Evolutionary conservation across 2,797 vertebrate genomes (phyloP), one percentile per base, ranked within the genome.

Genomic region (Ptychadena robeensis): DNA sequence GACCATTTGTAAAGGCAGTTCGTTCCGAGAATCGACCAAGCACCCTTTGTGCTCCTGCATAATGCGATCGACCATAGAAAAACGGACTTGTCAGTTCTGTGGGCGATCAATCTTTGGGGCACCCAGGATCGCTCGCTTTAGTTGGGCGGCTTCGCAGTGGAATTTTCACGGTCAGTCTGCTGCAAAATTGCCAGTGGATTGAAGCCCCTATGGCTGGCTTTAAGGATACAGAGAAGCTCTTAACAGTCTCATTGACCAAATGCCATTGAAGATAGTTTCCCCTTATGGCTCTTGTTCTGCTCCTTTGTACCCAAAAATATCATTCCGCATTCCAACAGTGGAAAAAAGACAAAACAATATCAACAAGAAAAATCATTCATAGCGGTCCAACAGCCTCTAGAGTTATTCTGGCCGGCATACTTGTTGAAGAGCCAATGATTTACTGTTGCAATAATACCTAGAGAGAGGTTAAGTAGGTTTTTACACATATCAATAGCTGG

Each of bases 371-470:
- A 30, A 53, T 15, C 28, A 9, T 35, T 78, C 38, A 31, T 67
- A 14, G 7, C 8, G 18, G 44, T 53, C 74, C 75, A 66, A 53
- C 4, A 27, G 63, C 34, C 63, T 34, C 38, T 48, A 40, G 9
- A 14, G 18, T 76, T 32, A 61, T 67, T 34, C 31, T 48, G 75
- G 64, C 25, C 37, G 15, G 38, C 53, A 53, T 38, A 64, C 30
- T 3, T 67, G 53, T 25, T 25, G 63, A 78, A 31, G 7, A 78
- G 59, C n/a, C 63, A 27, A 22, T 78, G 63, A 78, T 78, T 78
- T 78, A 67, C 30, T 34, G 15, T 25, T 78, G 31, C 14, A 67
- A 48, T 27, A 32, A 7, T 25, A 34, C 25, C 57, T 63, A 34
- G 38, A 28, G 34, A 61, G 37, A 7, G 12, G 64, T 40, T 34